Evolutionary conservation across 2,888 invertebrate species (phyloP), one percentile per base, ranked within the genome.

Genomic region (Drosophila lutescens): DNA sequence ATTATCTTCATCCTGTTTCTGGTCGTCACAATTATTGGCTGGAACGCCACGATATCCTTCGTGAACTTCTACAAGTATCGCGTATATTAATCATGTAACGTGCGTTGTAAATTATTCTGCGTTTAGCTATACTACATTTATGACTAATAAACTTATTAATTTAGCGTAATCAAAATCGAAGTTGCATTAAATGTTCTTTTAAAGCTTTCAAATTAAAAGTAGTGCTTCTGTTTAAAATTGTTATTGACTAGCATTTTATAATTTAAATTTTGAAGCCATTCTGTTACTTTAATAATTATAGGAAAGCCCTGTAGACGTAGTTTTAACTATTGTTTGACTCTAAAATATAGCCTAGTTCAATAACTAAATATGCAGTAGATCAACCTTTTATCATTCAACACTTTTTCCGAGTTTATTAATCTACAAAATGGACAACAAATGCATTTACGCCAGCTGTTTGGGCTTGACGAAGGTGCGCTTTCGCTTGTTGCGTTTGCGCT

Each of bases 1-100:
- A 92, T 96, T 46, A 93, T 97, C 58, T 93, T 96, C 77, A 88
- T 98, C 13, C 91, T 96, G 53, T 99, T 97, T 92, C 91, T 98
- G 53, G 93, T 96, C 23, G 96, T 97, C 0, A 92, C 98, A 60
- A 93, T 95, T 10, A 93, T 95, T 63, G 95, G 96, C 56, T 96
- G 97, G 94, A 98, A 99, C 93, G 94, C 98, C 58, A 97, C 96
- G 79, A 93, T 94, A 53, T 94, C 95, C 87, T 94, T 98, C 77
- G 96, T 97, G 93, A 93, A 95, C 86, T 98, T 98, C 92, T 98
- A 98, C 92, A 94, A 95, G 77, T 95, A 96, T 91, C 93, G 97
- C 91, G 96, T 97, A 66, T 93, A 96, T 83, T 95, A 93, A 92
- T 41, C 8, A 36, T 12, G 23, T 51, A 50, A 65, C 30, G 56